phyloP scores from a whole-genome alignment of 2,888 invertebrate genomes.

The Andrena bucephala region DNA sequence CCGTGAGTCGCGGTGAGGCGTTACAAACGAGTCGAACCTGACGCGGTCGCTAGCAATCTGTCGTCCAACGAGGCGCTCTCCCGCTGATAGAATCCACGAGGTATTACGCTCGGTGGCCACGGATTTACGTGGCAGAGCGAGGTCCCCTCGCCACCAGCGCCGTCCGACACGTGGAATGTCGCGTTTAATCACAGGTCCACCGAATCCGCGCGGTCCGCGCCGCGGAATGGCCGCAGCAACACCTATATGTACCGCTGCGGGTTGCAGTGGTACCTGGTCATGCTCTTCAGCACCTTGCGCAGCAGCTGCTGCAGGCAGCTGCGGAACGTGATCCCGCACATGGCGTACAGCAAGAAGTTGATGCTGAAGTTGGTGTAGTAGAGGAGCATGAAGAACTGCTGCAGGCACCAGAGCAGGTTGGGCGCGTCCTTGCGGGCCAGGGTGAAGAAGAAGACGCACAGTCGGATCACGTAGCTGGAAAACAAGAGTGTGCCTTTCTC shows the following conservation, averaged over 20 bases:
- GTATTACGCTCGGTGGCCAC: neutral
- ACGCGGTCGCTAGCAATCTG: neutral
- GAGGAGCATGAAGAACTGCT: constrained; percentile 88
- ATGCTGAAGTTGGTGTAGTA: constrained; percentile 89
- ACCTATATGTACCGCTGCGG: constrained; percentile 79
- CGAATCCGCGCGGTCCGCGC: constrained; percentile 46
- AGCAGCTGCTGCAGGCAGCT: constrained; percentile 86
- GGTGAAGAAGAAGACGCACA: constrained; percentile 86
- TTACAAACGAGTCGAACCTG: neutral
- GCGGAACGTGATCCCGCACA: constrained; percentile 88
- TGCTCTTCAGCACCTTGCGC: constrained; percentile 84
- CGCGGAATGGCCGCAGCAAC: constrained; percentile 40
- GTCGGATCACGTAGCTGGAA: constrained; percentile 86
- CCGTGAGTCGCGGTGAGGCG: neutral
- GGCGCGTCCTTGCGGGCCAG: constrained; percentile 84
- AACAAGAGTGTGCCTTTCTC: neutral
- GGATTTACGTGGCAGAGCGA: neutral
- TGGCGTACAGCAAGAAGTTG: constrained; percentile 88
- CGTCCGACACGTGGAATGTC: neutral
- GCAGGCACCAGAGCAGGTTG: constrained; percentile 86
- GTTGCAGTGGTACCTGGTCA: constrained; percentile 83
- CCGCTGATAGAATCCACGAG: neutral
- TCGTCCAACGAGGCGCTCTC: neutral
- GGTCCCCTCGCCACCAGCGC: neutral
- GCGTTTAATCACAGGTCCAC: constrained; percentile 34